A percentile compares a stretch with the other conserved stretches of the same genome.
Evolutionary conservation across 2,888 invertebrate species (phyloP).

Genomic region (Palloptera scutellata): DNA sequence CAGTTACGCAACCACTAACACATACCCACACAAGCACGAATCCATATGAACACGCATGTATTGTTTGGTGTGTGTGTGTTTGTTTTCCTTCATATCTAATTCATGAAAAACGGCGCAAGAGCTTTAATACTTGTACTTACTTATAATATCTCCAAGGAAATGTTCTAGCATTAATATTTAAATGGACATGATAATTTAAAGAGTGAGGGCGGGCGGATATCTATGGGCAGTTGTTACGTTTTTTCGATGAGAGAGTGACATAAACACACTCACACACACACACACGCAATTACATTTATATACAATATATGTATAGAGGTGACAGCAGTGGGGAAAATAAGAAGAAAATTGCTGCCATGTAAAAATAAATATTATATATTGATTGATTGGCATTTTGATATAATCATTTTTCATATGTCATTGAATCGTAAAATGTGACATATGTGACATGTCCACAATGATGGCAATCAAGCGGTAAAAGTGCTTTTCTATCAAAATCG

Average conservation of each 20-base stretch:
- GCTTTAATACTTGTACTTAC: no score
- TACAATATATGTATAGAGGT: slow-evolving; percentile 5
- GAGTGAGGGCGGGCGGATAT: no score
- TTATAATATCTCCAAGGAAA: slow-evolving; percentile 6
- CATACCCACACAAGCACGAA: neutral
- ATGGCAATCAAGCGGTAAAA: no score
- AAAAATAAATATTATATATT: neutral
- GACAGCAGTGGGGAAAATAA: neutral
- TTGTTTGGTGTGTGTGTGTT: neutral
- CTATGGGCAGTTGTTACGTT: no score
- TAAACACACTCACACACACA: slow-evolving; percentile 14
- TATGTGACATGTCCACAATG: no score
- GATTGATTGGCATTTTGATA: neutral
- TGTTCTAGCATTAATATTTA: neutral
- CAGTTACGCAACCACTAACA: no score
- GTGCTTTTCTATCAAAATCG: no score
- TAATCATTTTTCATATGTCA: neutral
- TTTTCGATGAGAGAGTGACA: neutral
- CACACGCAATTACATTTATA: neutral
- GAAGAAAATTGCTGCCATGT: neutral
- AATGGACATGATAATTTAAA: neutral
- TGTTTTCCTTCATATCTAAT: neutral
- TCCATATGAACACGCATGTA: neutral
- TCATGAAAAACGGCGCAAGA: neutral
- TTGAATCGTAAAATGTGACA: no score